A percentile compares a stretch with the other conserved stretches of the same genome.
phyloP scores from a whole-genome alignment of 2,888 invertebrate genomes.

The Beris chalybata region DNA sequence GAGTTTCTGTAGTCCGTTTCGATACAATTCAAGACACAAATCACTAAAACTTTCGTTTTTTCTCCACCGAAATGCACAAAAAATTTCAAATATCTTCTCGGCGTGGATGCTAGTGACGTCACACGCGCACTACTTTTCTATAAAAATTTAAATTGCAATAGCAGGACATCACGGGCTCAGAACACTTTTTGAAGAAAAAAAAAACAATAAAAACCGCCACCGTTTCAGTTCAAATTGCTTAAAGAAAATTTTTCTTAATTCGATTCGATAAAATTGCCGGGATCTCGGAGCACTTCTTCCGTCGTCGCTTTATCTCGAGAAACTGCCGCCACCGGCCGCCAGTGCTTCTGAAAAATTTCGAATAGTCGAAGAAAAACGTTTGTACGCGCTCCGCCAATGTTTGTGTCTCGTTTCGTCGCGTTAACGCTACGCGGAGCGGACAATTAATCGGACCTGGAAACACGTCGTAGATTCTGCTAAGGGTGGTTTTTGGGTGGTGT shows the following conservation, averaged over 20 bases:
- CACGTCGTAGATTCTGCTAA: no score
- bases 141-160: slow-evolving; percentile 1
- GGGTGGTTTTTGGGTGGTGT: no score
- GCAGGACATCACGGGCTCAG: slow-evolving; percentile 6
- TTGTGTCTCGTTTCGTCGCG: no score
- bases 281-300: background rate
- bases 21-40: background rate
- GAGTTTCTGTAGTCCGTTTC: no score
- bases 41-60: slow-evolving; percentile 5
- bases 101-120: background rate
- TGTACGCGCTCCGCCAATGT: no score
- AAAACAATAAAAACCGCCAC: background rate
- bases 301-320: slow-evolving; percentile 18
- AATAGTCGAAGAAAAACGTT: no score
- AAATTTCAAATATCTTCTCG: background rate
- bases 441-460: no score
- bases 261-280: no score
- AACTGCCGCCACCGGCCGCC: slow-evolving; percentile 22
- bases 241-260: no score
- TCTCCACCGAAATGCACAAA: background rate
- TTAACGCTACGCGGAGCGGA: no score
- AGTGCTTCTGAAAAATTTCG: no score
- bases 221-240: no score
- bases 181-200: background rate
- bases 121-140: slow-evolving; percentile 15